Evolutionary conservation across 53 echinoderm and acorn worm genomes (phyloP).

Genomic region (Crossaster papposus): DNA sequence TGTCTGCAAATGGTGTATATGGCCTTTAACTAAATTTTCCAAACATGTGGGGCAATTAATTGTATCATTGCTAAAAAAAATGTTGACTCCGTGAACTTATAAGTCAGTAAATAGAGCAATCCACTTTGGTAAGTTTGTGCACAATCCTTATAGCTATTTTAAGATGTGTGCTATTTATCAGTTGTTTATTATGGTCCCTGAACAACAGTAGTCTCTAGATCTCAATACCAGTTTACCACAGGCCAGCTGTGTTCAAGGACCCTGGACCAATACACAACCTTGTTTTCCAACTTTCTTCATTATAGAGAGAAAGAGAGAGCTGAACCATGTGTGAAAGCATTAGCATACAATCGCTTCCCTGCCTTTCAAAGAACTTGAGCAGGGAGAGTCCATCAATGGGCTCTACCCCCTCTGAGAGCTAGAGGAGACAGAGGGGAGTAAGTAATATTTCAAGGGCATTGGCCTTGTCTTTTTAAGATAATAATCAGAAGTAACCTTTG

Average conservation of each 20-base stretch:
- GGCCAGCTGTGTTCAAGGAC: conserved; percentile 8
- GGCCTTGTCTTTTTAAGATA: not conserved
- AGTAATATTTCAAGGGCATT: not conserved
- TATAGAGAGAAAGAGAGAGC: too few species aligned
- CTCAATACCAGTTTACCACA: not conserved
- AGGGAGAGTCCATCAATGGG: conserved; percentile 40
- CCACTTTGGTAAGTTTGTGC: not conserved
- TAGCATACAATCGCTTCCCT: conserved; percentile 61
- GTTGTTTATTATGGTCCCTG: too few species aligned
- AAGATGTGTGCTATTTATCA: too few species aligned
- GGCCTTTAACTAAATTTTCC: too few species aligned
- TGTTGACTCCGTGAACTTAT: too few species aligned
- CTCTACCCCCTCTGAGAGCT: conserved; percentile 18
- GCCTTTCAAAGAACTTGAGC: conserved; percentile 22
- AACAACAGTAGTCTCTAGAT: not conserved
- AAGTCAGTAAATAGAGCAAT: too few species aligned
- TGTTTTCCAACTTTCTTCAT: conserved; percentile 46
- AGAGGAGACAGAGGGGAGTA: conserved; percentile 2
- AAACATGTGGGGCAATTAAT: too few species aligned
- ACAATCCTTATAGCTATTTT: not conserved
- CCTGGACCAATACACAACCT: conserved; percentile 11
- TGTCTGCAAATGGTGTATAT: too few species aligned
- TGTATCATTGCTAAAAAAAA: too few species aligned
- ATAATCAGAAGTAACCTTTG: too few species aligned
- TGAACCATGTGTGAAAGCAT: conserved; percentile 16